Conservation (phyloP, 2,113 vertebrate species). For the Microtus montanus region DNA sequence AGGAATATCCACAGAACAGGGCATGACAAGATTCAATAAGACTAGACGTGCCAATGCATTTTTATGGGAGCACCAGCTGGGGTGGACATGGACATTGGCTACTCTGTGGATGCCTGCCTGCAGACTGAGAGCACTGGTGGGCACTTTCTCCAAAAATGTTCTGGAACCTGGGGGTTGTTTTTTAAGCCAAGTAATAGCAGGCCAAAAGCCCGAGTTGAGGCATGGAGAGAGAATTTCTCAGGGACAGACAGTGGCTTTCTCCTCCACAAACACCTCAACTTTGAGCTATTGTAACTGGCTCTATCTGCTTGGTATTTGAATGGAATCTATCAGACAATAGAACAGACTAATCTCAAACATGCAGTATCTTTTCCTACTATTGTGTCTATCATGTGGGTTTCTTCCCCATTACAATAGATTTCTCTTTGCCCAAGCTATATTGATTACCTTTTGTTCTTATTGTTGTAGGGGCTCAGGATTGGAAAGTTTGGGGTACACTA, state of each 20-base stretch:
- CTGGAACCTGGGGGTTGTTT: slow-evolving; percentile 28
- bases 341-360: slow-evolving; percentile 81
- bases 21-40: not conserved
- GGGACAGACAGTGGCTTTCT: slow-evolving; percentile 64
- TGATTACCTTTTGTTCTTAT: slow-evolving; percentile 77
- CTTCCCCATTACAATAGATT: slow-evolving; percentile 81
- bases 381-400: slow-evolving; percentile 71
- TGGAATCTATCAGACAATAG: slow-evolving; percentile 77
- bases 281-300: slow-evolving; percentile 73
- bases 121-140: not conserved
- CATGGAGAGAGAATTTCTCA: slow-evolving; percentile 55
- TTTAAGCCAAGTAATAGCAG: slow-evolving; percentile 19
- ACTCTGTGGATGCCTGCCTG: not conserved
- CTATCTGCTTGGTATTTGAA: slow-evolving; percentile 82
- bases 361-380: slow-evolving; percentile 78
- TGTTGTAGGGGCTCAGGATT: slow-evolving; percentile 69
- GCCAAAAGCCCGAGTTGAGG: slow-evolving; percentile 59
- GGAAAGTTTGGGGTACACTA: slow-evolving; percentile 75
- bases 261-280: not conserved
- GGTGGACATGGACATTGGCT: not conserved
- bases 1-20: not conserved
- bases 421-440: slow-evolving; percentile 80
- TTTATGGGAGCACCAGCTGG: too few relatives aligned
- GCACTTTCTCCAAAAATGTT: slow-evolving; percentile 54
- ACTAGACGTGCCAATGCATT: too few relatives aligned